phyloP scores from a whole-genome alignment of 2,888 invertebrate species.

The Ormyrus thymus region DNA sequence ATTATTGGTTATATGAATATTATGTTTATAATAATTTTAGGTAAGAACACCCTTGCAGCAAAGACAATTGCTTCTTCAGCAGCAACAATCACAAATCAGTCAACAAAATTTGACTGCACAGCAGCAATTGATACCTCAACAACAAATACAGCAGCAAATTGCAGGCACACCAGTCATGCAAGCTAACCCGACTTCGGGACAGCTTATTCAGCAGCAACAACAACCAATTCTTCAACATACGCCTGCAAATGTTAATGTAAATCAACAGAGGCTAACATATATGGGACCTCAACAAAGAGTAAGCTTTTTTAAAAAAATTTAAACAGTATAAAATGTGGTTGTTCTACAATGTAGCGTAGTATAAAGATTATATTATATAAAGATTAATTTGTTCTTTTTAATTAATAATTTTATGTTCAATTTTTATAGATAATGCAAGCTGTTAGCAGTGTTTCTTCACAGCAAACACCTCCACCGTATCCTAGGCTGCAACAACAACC shows the following conservation, averaged over 20 bases:
- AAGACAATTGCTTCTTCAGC: constrained; percentile 63
- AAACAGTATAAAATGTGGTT: not conserved
- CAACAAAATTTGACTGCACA: constrained; percentile 56
- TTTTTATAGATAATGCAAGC: constrained; percentile 40
- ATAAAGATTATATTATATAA: not conserved
- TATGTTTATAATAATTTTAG: constrained; percentile 22
- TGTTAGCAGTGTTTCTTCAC: constrained; percentile 42
- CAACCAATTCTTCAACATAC: constrained; percentile 59
- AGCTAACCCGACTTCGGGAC: constrained; percentile 35
- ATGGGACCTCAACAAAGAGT: constrained; percentile 65
- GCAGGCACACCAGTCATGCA: constrained; percentile 42
- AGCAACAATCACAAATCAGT: constrained; percentile 61
- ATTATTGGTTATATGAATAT: not conserved
- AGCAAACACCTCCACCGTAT: constrained; percentile 64
- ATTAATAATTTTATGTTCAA: not conserved
- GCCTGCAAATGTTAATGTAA: constrained; percentile 63
- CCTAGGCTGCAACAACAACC: constrained; percentile 57
- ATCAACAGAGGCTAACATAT: constrained; percentile 70
- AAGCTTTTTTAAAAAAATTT: constrained; percentile 2
- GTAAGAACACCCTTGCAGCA: constrained; percentile 58
- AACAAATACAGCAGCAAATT: constrained; percentile 53
- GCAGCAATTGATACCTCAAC: constrained; percentile 50
- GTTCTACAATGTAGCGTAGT: too few species aligned
- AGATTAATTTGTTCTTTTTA: not conserved
- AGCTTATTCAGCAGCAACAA: constrained; percentile 39